Base-by-base conservation (phyloP, 2,113 vertebrate genomes). In the Gracilinanus agilis region DNA sequence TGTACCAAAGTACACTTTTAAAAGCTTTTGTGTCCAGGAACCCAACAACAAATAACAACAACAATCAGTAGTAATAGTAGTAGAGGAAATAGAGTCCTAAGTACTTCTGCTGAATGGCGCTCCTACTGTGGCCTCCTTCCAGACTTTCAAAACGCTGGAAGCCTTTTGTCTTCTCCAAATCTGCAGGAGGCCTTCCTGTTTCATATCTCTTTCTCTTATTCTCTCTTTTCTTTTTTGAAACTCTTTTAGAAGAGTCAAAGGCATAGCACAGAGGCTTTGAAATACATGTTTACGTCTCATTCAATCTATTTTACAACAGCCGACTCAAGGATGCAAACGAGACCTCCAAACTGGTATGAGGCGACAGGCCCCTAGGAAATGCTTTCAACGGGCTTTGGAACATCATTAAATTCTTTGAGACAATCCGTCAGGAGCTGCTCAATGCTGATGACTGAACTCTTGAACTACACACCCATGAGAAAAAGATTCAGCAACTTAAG, bases 101-200 rank as follows among this genome's bases (percentile, higher is more conserved):
- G 93, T 97, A 54, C 93, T 92, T 95, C 29, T 89, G 90, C 91
- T 91, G 55, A 98, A 96, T 94, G 96, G 92, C 24, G 16, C 89
- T 93, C 91, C 91, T 91, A 53, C 94, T 97, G 91, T 95, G 97
- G 55, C 55, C 94, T 24, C 0, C 55, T 83, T 95, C 55, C 95
- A 94, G 95, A 96, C 95, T 94, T 95, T 94, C 53, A 94, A 96
- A 98, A 97, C 90, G 94, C 83, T 95, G 96, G 90, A 90, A 95
- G 90, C 94, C 94, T 96, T 97, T 97, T 97, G 90, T 96, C 91
- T 97, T 98, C 97, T 95, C 96, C 90, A 53, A 97, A 67, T 5
- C 67, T 83, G n/a, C 67, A 96, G 94, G 92, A 94, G 88, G 90
- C 93, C 94, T 95, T 90, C 94, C 75, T 93, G 61, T 97, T 96